Percentiles rank a stretch among this genome's conserved stretches.
Evolutionary conservation across 2,113 vertebrate species (phyloP).

Genomic region (Nipponia nippon): DNA sequence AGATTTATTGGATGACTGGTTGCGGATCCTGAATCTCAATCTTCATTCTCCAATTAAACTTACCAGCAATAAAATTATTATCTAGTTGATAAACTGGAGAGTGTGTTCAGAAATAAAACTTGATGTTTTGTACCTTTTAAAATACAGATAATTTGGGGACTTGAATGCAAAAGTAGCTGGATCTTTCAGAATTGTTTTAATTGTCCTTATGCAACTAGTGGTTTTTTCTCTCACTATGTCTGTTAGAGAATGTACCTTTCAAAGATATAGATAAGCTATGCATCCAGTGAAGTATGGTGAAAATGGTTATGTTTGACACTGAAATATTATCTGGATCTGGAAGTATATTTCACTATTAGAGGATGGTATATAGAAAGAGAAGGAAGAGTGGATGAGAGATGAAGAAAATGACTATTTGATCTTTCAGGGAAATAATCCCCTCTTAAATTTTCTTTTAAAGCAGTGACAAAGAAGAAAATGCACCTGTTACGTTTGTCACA

Average conservation of each 20-base stretch:
- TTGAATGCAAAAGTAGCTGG: not conserved
- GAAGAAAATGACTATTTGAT: not conserved
- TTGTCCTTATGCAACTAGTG: not conserved
- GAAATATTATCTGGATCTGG: not conserved
- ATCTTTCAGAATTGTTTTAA: not conserved
- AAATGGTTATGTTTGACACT: not conserved
- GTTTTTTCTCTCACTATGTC: not conserved
- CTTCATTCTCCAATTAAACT: not conserved
- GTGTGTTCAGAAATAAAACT: not conserved
- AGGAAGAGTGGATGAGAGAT: not conserved
- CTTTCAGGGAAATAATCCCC: not conserved
- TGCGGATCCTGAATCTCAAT: not conserved
- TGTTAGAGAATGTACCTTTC: not conserved
- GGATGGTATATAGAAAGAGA: not conserved
- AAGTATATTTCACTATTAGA: not conserved
- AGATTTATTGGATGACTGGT: not conserved
- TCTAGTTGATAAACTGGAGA: not conserved
- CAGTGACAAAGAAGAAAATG: not conserved
- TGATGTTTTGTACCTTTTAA: not conserved
- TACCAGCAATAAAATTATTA: not conserved
- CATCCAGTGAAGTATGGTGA: not conserved
- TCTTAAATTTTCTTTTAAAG: not conserved
- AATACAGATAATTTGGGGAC: not conserved
- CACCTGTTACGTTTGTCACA: not conserved
- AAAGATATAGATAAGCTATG: not conserved